Evolutionary conservation across 2,888 invertebrate species (phyloP).

Genomic region (Heliconius sara): DNA sequence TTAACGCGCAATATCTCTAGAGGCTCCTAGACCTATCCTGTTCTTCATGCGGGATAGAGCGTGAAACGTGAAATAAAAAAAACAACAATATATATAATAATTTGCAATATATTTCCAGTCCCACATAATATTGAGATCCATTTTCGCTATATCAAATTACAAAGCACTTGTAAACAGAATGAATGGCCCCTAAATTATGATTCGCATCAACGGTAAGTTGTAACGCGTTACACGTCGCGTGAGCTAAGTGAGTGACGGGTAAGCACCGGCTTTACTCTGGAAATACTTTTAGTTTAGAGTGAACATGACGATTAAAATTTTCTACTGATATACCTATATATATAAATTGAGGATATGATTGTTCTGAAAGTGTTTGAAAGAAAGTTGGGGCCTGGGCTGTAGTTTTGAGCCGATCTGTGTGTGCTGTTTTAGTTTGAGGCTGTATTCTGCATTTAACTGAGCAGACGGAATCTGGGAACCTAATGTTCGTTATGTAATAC

Average conservation of each 20-base stretch:
- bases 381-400: too few species aligned
- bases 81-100: constrained; percentile 10
- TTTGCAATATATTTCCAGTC: constrained; percentile 35
- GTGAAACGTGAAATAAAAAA: not conserved
- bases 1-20: too few species aligned
- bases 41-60: too few species aligned
- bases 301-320: constrained; percentile 27
- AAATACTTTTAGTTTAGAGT: constrained; percentile 36
- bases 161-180: constrained; percentile 42
- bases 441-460: too few species aligned
- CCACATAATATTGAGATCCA: constrained; percentile 33
- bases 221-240: constrained; percentile 42
- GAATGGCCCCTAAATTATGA: constrained; percentile 44
- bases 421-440: too few species aligned
- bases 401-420: too few species aligned
- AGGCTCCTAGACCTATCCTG: too few species aligned
- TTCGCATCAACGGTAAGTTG: constrained; percentile 36
- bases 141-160: constrained; percentile 45
- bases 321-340: not conserved
- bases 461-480: too few species aligned
- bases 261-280: constrained; percentile 40
- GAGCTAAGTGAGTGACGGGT: constrained; percentile 42
- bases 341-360: not conserved
- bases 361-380: not conserved
- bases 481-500: too few species aligned